phyloP scores from a whole-genome alignment of 1,140 invertebrate genomes.

The Trialeurodes vaporariorum region DNA sequence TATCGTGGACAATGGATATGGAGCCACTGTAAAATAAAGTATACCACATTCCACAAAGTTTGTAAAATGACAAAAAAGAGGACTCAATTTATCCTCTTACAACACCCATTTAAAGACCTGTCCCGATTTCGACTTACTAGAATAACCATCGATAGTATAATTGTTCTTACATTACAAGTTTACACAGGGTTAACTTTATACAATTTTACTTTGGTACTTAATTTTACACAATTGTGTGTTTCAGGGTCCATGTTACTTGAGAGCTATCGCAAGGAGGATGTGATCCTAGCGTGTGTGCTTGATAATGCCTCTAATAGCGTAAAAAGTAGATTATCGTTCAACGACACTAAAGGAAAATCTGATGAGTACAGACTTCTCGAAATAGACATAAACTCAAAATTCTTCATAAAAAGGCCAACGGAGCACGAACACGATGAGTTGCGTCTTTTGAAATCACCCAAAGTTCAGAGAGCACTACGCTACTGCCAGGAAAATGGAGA shows the following conservation, averaged over 20 bases:
- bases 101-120: no score
- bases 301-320: constrained; percentile 7
- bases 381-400: constrained; percentile 24
- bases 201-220: no score
- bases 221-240: no score
- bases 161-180: no score
- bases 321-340: background rate
- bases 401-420: constrained; percentile 14
- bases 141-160: background rate
- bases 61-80: no score
- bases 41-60: no score
- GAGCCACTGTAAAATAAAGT: no score
- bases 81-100: no score
- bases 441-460: constrained; percentile 17
- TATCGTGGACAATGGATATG: no score
- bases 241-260: constrained; percentile 26
- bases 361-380: constrained; percentile 20
- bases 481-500: constrained; percentile 19
- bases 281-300: constrained; percentile 22
- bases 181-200: no score
- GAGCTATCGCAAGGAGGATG: constrained; percentile 23
- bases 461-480: constrained; percentile 18
- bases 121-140: no score
- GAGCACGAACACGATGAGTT: constrained; percentile 17
- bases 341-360: background rate